These are phyloP conservation scores for Coracopsis vasa DNA, from an alignment of 2,113 vertebrate genomes.

Conservation along the genomic window DNA sequence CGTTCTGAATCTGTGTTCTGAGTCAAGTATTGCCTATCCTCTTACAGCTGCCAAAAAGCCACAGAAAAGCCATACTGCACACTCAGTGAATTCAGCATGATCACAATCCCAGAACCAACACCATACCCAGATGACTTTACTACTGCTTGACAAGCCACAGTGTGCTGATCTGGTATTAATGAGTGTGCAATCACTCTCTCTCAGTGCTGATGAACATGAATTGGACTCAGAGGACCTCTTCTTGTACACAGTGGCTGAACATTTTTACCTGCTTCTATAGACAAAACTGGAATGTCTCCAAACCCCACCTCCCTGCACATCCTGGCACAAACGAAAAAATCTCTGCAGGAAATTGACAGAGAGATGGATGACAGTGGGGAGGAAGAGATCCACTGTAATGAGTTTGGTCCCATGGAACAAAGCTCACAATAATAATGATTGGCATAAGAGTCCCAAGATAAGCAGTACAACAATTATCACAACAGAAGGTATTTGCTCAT, in stretches of 20 bases:
- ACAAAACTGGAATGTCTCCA: background rate
- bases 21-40: background rate
- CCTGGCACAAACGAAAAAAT: background rate
- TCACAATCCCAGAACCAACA: background rate
- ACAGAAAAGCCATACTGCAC: background rate
- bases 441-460: background rate
- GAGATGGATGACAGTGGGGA: background rate
- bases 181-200: background rate
- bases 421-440: constrained; percentile 1
- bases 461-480: background rate
- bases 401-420: background rate
- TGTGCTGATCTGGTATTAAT: background rate
- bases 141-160: background rate
- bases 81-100: background rate
- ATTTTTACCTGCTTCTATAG: background rate
- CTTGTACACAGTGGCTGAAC: background rate
- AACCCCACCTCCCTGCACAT: background rate
- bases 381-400: background rate
- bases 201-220: background rate
- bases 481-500: background rate
- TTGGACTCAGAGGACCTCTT: background rate
- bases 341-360: background rate
- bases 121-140: background rate
- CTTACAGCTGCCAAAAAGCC: background rate
- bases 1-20: background rate